Base-by-base conservation (phyloP, 2,888 invertebrate species). In the Stomorhina lunata region DNA sequence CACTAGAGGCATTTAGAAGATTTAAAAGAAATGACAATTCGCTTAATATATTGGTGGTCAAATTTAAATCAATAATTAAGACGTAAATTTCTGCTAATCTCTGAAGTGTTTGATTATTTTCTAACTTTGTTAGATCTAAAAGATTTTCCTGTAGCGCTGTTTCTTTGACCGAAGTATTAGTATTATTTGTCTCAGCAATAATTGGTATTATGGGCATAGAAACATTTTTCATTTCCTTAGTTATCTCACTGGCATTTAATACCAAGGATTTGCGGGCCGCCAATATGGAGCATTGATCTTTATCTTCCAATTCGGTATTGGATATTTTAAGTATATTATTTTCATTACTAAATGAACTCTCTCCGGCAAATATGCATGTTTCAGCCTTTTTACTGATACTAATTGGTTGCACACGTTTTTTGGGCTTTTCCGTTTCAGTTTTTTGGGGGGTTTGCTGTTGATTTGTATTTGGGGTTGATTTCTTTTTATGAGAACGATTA, bases 331-430 rank as follows among this genome's bases (percentile, higher is more conserved):
- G 82, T 4, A 91, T 85, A 80, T 91, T 91, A 55, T 91, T 91
- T n/a, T 91, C 91, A 48, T 87, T 88, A 76, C 90, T 89, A 80
- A 90, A 90, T n/a, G 89, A 88, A 32, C 90, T 89, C 75, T 87
- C 81, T 6, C 80, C 72, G 25, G 50, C 80, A 75, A 81, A 85
- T 17, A 78, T 84, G 12, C 63, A 83, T 55, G n/a, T 59, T 73
- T 2, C 85, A 0, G 85, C 61, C 55, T 85, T 86, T 50, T 87
- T 88, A 57, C 87, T 88, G 5, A 90, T 86, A 2, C 87, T 88
- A 65, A 88, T 91, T 4, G 91, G 91, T 2, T 90, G 87, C 0
- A 91, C 89, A 40, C 91, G 88, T 25, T 89, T 89, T 59, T 88
- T 89, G 0, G 91, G 90, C 63, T 85, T 85, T n/a, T 63, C 75